Percentiles rank a stretch among this genome's conserved stretches.
Conservation (phyloP, 1,140 invertebrate genomes). For the Musca domestica region DNA sequence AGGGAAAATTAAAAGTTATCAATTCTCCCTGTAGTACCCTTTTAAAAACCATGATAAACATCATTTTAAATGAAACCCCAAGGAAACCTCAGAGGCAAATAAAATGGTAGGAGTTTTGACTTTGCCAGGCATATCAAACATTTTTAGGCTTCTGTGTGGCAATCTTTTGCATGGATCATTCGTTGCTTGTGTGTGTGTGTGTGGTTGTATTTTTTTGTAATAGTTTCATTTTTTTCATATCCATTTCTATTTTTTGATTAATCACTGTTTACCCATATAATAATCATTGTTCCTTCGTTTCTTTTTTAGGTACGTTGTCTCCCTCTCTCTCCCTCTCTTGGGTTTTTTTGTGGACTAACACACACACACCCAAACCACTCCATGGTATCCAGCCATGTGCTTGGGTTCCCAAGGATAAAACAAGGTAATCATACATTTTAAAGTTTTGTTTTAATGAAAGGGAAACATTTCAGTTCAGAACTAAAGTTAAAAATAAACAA, state of each 20-base stretch:
- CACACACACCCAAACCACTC: too few relatives aligned
- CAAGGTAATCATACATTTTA: too few relatives aligned
- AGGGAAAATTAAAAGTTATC: not conserved
- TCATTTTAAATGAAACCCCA: not conserved
- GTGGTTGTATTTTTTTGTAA: not conserved
- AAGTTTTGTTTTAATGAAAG: too few relatives aligned
- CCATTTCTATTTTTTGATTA: conserved; percentile 1
- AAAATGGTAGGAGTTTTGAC: too few relatives aligned
- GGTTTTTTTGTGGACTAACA: too few relatives aligned
- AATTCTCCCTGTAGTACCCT: not conserved
- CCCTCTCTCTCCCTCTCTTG: too few relatives aligned
- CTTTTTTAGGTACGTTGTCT: conserved; percentile 2
- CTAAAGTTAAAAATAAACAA: too few relatives aligned
- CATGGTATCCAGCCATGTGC: too few relatives aligned
- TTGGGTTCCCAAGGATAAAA: too few relatives aligned
- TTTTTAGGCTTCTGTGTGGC: too few relatives aligned
- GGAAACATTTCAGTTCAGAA: too few relatives aligned
- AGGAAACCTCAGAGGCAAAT: not conserved
- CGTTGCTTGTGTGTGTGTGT: not conserved
- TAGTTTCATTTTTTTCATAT: conserved; percentile 1
- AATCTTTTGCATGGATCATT: not conserved
- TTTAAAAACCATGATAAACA: conserved; percentile 13
- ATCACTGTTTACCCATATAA: conserved; percentile 6
- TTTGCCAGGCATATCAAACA: too few relatives aligned
- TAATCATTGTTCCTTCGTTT: not conserved